A percentile compares a stretch with the other conserved stretches of the same genome.
Evolutionary conservation across 2,888 invertebrate species (phyloP).

Genomic region (Syrista parreyssii): DNA sequence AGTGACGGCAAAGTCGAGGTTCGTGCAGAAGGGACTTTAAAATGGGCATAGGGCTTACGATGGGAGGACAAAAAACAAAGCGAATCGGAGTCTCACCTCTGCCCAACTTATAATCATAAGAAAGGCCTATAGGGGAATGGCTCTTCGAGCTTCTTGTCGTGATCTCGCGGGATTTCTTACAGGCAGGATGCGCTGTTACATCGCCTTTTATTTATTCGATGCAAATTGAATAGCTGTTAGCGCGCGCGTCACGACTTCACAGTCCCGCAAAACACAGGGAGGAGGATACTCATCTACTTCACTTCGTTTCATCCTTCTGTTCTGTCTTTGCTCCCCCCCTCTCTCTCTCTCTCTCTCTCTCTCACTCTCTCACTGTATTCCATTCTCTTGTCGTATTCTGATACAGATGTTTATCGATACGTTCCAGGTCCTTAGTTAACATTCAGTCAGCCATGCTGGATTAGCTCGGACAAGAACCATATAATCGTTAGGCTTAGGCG

Average conservation of each 20-base stretch:
- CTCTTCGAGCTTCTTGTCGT: constrained; percentile 1
- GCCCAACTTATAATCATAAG: constrained; percentile 49
- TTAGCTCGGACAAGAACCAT: not conserved
- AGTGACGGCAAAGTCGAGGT: not conserved
- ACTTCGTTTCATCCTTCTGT: not conserved
- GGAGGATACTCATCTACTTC: not conserved
- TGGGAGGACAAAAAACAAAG: not conserved
- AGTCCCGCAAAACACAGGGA: constrained; percentile 7
- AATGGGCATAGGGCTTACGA: not conserved
- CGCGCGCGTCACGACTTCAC: constrained; percentile 25
- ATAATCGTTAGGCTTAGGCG: not conserved
- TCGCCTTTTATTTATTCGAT: constrained; percentile 39
- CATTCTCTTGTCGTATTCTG: not conserved
- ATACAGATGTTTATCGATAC: constrained; percentile 3
- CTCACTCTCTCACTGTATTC: not conserved
- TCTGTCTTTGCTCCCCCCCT: not conserved
- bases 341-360: not conserved
- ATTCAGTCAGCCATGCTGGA: not conserved
- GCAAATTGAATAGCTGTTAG: constrained; percentile 45
- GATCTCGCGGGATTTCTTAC: not conserved
- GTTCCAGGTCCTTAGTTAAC: constrained; percentile 4
- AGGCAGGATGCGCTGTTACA: not conserved
- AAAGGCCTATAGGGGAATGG: constrained; percentile 18
- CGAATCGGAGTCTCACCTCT: constrained; percentile 33
- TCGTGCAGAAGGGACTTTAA: not conserved